Evolutionary conservation across 2,113 vertebrate species (phyloP), one percentile per base, ranked within the genome.

Genomic region (Rhinogobius similis): DNA sequence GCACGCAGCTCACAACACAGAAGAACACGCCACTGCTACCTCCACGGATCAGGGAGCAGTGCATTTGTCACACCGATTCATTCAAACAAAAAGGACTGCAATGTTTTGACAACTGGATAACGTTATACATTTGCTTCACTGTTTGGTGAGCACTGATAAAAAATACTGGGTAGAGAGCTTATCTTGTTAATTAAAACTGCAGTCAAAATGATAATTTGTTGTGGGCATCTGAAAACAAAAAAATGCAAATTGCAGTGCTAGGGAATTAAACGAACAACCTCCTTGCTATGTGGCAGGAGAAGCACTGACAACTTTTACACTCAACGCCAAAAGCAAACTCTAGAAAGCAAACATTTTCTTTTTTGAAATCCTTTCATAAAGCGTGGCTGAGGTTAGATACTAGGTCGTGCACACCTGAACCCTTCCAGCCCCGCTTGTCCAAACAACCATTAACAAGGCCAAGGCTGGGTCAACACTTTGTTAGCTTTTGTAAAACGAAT

Each of bases 401-500:
- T 64, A 53, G 79, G 41, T 52, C 53, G 9, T 66, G 78, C 50
- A 74, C 52, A 67, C 67, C 36, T 65, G 72, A 63, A 77, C 62
- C 32, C 52, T 26, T 26, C 52, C 2, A 26, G 52, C 21, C 6
- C 21, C 20, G 44, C 70, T 64, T 78, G 67, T 75, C 64, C 78
- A 91, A 91, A 90, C 86, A 92, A 90, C 87, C 69, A 89, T 90
- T 91, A 92, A 91, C 86, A 73, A 58, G 82, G 81, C 87, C 77
- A 75, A 48, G 70, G 75, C 68, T 74, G 21, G 11, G 79, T 87
- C 83, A 87, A 87, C 86, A 87, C 90, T 89, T 78, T 65, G 76
- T 72, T 20, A 79, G 78, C 70, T 63, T 80, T 48, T 71, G 76
- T 81, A 79, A 87, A 24, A 89, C 79, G 65, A 65, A 16, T 74